phyloP scores from a whole-genome alignment of 2,797 vertebrate species.

The Eurystomus glaucurus region DNA sequence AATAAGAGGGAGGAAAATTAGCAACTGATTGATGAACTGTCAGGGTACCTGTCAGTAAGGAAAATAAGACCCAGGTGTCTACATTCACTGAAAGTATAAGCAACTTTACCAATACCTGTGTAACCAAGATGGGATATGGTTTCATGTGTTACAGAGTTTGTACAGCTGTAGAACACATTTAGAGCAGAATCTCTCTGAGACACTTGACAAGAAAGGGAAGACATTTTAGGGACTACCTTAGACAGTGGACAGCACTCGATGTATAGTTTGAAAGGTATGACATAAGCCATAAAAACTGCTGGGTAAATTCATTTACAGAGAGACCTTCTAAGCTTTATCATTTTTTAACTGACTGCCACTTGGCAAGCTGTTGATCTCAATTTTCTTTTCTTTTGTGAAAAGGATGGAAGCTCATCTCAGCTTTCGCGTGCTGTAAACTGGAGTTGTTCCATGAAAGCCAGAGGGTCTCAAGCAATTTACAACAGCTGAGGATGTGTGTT shows the following conservation, averaged over 20 bases:
- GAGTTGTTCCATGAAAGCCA: background rate
- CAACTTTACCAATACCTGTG: background rate
- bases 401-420: background rate
- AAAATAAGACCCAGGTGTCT: background rate
- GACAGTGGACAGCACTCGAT: background rate
- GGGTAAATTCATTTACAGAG: constrained; percentile 21
- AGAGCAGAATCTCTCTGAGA: background rate
- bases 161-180: background rate
- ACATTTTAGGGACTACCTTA: constrained; percentile 5
- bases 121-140: background rate
- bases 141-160: background rate
- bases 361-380: background rate
- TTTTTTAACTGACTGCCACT: constrained; percentile 4
- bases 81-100: background rate
- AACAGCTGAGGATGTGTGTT: background rate
- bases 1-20: background rate
- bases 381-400: constrained; percentile 24
- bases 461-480: constrained; percentile 10
- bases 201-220: background rate
- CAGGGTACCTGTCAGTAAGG: background rate
- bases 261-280: background rate
- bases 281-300: background rate
- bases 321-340: background rate
- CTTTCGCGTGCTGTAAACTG: constrained; percentile 1
- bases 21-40: background rate